phyloP scores from a whole-genome alignment of 2,113 vertebrate genomes.

The Sylvilagus bachmani region DNA sequence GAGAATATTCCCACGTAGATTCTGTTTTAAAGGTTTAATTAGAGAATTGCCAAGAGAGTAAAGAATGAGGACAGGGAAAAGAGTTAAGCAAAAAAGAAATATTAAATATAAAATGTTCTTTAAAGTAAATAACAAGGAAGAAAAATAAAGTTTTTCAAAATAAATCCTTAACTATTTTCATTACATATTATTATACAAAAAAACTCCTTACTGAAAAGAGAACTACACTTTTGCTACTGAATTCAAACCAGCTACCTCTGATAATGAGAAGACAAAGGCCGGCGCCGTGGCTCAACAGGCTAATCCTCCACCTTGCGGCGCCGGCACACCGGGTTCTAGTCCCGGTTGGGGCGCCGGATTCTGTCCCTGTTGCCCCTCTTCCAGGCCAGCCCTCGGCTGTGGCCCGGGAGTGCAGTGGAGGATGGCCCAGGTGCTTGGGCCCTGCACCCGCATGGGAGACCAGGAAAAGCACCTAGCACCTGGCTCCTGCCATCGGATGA shows the following conservation, averaged over 20 bases:
- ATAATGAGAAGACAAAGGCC: background rate
- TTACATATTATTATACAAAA: background rate
- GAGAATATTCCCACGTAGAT: constrained; percentile 13
- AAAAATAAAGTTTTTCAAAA: background rate
- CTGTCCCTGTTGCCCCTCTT: too few relatives aligned
- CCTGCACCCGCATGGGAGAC: too few relatives aligned
- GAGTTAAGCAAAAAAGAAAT: background rate
- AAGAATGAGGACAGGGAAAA: background rate
- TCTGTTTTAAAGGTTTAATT: background rate
- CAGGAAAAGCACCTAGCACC: too few relatives aligned
- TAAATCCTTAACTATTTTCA: background rate
- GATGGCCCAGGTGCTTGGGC: too few relatives aligned
- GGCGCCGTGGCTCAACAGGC: too few relatives aligned
- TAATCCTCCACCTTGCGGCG: too few relatives aligned
- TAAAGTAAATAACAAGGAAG: constrained; percentile 40
- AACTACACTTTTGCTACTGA: background rate
- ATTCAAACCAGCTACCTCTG: background rate
- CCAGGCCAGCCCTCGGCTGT: too few relatives aligned
- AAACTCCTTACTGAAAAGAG: background rate
- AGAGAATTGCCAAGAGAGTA: background rate
- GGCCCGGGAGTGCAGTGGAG: too few relatives aligned
- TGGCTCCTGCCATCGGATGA: too few relatives aligned
- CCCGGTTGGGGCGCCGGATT: too few relatives aligned
- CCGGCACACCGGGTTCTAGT: too few relatives aligned
- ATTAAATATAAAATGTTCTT: background rate